Percentiles rank a stretch among this genome's conserved stretches.
phyloP scores from a whole-genome alignment of 2,888 invertebrate species.

The Heteromurus nitidus region DNA sequence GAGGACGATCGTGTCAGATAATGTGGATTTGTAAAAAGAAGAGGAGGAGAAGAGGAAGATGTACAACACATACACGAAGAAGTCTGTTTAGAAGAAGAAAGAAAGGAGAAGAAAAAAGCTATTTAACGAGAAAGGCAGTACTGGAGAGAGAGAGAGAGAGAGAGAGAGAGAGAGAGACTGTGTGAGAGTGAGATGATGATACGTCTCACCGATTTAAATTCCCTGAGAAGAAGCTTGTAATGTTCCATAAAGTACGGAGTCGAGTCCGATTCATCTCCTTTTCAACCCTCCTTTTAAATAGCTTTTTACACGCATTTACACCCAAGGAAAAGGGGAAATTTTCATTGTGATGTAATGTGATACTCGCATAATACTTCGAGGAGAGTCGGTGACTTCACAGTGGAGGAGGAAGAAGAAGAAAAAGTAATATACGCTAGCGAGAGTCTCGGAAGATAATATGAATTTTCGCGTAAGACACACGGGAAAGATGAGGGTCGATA shows the following conservation, averaged over 20 bases:
- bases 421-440: background rate
- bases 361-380: background rate
- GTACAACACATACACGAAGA: background rate
- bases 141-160: background rate
- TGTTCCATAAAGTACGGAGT: slow-evolving; percentile 20
- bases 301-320: slow-evolving; percentile 23
- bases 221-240: background rate
- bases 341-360: background rate
- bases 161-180: too few relatives aligned
- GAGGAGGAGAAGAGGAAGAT: background rate
- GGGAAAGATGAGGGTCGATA: slow-evolving; percentile 27
- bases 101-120: slow-evolving; percentile 10
- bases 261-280: slow-evolving; percentile 11
- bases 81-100: background rate
- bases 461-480: background rate
- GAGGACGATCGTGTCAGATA: slow-evolving; percentile 33
- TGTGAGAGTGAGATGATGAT: background rate
- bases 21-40: background rate
- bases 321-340: slow-evolving; percentile 19
- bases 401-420: background rate
- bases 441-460: background rate
- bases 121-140: background rate
- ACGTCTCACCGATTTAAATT: slow-evolving; percentile 7
- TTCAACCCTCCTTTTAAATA: slow-evolving; percentile 7
- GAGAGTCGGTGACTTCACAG: too few relatives aligned